Percentiles rank a stretch among this genome's conserved stretches.
phyloP scores from a whole-genome alignment of 2,113 vertebrate species.

The Rhinoderma darwinii region DNA sequence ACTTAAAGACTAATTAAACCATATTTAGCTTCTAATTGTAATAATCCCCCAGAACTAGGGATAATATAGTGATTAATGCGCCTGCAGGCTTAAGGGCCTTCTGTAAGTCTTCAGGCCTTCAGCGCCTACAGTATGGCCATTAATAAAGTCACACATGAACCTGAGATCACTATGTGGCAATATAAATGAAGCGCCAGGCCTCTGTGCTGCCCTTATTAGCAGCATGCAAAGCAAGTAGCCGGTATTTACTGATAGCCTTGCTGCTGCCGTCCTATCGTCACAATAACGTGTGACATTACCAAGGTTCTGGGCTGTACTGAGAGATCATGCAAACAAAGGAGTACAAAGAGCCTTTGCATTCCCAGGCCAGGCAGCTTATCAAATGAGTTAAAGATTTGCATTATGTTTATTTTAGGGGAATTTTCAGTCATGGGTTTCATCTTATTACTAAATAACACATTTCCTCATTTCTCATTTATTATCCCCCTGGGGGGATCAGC shows the following conservation, averaged over 20 bases:
- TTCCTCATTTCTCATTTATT: conserved; percentile 56
- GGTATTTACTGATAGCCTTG: conserved; percentile 35
- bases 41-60: conserved; percentile 34
- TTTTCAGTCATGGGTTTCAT: conserved; percentile 50
- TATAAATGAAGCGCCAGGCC: neutral
- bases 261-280: conserved; percentile 21
- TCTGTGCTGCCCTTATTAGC: neutral
- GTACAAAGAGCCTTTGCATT: conserved; percentile 58
- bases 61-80: conserved; percentile 54
- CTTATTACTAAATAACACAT: conserved; percentile 50
- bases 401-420: conserved; percentile 58
- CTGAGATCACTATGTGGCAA: conserved; percentile 1
- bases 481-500: conserved; percentile 43
- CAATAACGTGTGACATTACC: conserved; percentile 53
- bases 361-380: conserved; percentile 43
- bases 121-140: conserved; percentile 23
- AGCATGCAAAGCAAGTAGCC: conserved; percentile 8
- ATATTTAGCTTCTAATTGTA: conserved; percentile 51
- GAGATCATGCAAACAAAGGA: conserved; percentile 53
- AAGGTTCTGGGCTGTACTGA: conserved; percentile 36
- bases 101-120: conserved; percentile 45
- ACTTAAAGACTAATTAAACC: conserved; percentile 49
- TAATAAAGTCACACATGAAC: conserved; percentile 16
- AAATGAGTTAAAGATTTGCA: conserved; percentile 56
- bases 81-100: conserved; percentile 33